Evolutionary conservation across 2,888 invertebrate genomes (phyloP).

Genomic region (Andrena chrysosceles): DNA sequence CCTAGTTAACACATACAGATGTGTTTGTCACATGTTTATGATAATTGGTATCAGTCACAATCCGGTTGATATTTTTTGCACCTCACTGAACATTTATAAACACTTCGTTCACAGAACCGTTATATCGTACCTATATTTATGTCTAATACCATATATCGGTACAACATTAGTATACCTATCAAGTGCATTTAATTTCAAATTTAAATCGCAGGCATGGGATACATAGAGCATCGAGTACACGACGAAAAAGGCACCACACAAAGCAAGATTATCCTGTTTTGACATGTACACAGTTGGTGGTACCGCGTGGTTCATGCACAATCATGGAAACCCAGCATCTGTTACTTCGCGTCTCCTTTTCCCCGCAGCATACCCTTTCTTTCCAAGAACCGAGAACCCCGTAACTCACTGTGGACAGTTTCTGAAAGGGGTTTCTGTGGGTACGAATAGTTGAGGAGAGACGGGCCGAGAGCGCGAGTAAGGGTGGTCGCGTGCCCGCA

Average conservation of each 20-base stretch:
- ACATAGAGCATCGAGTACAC: neutral
- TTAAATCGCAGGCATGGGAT: neutral
- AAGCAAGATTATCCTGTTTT: conserved; percentile 76
- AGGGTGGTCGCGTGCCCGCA: conserved; percentile 80
- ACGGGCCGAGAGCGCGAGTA: conserved; percentile 41
- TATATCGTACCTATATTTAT: too few species aligned
- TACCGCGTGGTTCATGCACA: conserved; percentile 52
- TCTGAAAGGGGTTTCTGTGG: conserved; percentile 67
- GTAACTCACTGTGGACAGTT: conserved; percentile 70
- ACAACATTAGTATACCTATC: too few species aligned
- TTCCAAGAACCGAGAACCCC: conserved; percentile 67
- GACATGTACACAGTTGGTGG: conserved; percentile 78
- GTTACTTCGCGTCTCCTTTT: conserved; percentile 59
- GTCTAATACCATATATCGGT: too few species aligned
- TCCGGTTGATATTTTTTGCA: too few species aligned
- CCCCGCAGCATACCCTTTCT: conserved; percentile 19
- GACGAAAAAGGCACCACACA: conserved; percentile 3
- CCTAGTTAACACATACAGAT: too few species aligned
- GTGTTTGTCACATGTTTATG: too few species aligned
- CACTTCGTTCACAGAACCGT: too few species aligned
- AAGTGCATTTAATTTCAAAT: conserved; percentile 5
- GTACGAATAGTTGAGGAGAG: conserved; percentile 46
- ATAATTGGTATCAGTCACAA: too few species aligned
- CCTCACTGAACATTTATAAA: too few species aligned
- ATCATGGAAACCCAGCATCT: conserved; percentile 73